Base-by-base conservation (phyloP, 30 jellyfish, hydroid and myxozoan genomes). In the Hydractinia symbiolongicarpus region DNA sequence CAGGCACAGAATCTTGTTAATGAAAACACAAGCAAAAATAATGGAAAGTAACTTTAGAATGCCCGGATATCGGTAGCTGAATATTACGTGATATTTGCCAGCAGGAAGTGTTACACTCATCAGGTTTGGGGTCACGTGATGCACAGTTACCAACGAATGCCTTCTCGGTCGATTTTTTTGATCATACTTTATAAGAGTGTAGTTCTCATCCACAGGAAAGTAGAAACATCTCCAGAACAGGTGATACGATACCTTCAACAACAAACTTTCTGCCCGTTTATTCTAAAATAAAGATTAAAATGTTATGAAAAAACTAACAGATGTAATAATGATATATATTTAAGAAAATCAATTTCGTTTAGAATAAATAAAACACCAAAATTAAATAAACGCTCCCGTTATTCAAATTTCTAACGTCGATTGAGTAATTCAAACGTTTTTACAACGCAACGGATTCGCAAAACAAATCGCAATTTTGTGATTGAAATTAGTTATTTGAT, bases 191-290 rank as follows among this genome's bases (percentile, higher is more conserved):
- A 54, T 51, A 55, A 93, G 84, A 17, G 83, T 54, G 74, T 82
- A 88, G 40, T 82, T 81, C 20, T 88, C 86, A 15, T 84, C 44
- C 15, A 93, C 96, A 50, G 84, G 88, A 52, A 79, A 78, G 69
- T 69, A 83, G 79, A 15, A 72, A 67, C 95, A 93, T 62, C 80
- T 76, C 98, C 98, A 93, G 56, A 93, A 93, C 73, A 96, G 98
- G 62, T 93, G 98, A 67, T 87, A 93, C 4, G 98, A 88, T 21
- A 93, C 94, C 66, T 93, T 93, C 80, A 93, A 87, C 9, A 93
- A 82, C n/a, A 93, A 86, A 81, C 78, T 88, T 67, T 93, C 98
- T 55, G 8, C 76, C 73, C 67, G 70, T 55, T 84, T 58, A 60
- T 74, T 78, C 98, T 93, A 66, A 56, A 76, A 85, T 17, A 56